Conservation (phyloP, 1,140 invertebrate species). For the Homarus americanus region DNA sequence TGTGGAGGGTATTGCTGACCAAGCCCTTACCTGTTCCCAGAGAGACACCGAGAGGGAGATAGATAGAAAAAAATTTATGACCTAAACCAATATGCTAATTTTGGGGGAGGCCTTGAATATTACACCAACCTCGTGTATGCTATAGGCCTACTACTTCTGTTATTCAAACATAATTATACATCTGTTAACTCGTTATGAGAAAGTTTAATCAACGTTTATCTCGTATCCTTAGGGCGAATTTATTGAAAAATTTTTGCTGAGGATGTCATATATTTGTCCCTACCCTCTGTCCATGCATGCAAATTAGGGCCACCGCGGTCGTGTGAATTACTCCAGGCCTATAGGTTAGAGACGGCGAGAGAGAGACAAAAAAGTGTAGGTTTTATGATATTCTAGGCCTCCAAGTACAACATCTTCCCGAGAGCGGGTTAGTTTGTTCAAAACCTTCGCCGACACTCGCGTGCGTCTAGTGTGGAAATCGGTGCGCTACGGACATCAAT, state of each 20-base stretch:
- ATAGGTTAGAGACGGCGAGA: slow-evolving; percentile 4
- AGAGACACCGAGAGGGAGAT: slow-evolving; percentile 13
- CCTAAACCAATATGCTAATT: no score
- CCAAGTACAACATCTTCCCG: slow-evolving; percentile 1
- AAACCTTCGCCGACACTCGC: slow-evolving; percentile 24
- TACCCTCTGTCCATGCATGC: slow-evolving; percentile 25
- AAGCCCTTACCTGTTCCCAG: neutral
- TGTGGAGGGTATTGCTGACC: slow-evolving; percentile 17
- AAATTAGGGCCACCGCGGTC: slow-evolving; percentile 58
- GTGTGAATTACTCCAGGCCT: slow-evolving; percentile 39
- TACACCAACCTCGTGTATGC: no score
- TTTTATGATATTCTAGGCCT: slow-evolving; percentile 49
- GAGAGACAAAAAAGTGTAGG: slow-evolving; percentile 19
- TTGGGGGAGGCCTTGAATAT: no score
- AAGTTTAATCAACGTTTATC: no score
- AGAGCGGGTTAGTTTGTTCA: slow-evolving; percentile 35
- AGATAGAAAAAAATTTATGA: slow-evolving; percentile 52
- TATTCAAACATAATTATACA: no score
- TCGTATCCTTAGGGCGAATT: no score
- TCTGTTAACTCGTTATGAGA: no score
- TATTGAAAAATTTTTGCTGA: no score
- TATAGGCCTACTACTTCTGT: no score
- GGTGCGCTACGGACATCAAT: slow-evolving; percentile 23
- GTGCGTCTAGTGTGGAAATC: slow-evolving; percentile 14
- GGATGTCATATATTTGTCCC: no score